Conservation (phyloP, 2,888 invertebrate species). For the Luffia ferchaultella region DNA sequence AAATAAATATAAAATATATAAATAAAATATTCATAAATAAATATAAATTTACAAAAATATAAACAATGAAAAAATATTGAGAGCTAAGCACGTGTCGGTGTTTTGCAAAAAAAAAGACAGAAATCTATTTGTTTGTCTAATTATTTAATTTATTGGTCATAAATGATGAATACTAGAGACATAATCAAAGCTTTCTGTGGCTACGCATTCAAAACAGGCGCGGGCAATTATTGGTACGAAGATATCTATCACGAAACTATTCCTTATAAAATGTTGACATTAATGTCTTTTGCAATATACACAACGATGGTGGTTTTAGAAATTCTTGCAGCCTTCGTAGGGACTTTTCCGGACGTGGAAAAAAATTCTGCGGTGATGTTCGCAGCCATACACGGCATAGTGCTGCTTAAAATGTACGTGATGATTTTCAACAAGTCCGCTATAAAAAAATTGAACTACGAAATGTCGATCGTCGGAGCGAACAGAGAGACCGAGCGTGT, state of each 20-base stretch:
- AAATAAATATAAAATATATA: too few species aligned
- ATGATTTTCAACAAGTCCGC: constrained; percentile 40
- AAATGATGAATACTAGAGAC: constrained; percentile 30
- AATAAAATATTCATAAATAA: too few species aligned
- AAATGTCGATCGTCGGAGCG: constrained; percentile 39
- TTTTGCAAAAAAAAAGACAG: too few species aligned
- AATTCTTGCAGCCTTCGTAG: constrained; percentile 42
- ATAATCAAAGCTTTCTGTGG: constrained; percentile 35
- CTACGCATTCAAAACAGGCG: constrained; percentile 43
- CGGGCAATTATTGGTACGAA: constrained; percentile 44
- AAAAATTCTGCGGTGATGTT: constrained; percentile 53
- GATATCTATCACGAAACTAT: constrained; percentile 30
- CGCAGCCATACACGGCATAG: constrained; percentile 46
- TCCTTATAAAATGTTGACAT: constrained; percentile 30
- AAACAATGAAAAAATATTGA: too few species aligned
- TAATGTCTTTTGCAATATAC: constrained; percentile 36
- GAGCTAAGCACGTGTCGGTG: too few species aligned
- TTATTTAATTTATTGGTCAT: too few species aligned
- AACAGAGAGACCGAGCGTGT: constrained; percentile 32
- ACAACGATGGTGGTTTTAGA: constrained; percentile 45
- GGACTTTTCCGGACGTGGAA: constrained; percentile 43
- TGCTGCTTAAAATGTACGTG: constrained; percentile 43
- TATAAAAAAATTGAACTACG: constrained; percentile 42
- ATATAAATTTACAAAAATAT: too few species aligned
- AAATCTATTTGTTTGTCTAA: too few species aligned